These are phyloP conservation scores for Flabesymbios commensalis DNA, from an alignment of 2,888 invertebrate species.

Conservation along the genomic window DNA sequence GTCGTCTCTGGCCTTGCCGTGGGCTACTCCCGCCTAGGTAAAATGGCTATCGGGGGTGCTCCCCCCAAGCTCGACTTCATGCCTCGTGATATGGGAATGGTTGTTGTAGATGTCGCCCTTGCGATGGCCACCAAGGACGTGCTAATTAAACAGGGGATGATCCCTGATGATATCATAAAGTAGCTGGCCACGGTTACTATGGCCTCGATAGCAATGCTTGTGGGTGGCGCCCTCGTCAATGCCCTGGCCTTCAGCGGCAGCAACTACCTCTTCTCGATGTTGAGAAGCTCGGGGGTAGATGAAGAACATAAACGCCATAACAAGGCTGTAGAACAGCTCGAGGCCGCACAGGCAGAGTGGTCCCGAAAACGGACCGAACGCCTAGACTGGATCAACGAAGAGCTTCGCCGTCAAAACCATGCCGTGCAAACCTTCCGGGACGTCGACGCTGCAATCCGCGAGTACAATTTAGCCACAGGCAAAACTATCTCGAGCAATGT, in stretches of 20 bases:
- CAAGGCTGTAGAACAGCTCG: not conserved
- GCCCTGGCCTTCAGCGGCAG: not conserved
- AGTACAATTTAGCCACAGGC: too few species aligned
- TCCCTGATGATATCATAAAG: constrained; percentile 6
- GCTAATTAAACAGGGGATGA: constrained; percentile 12
- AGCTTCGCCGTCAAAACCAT: constrained; percentile 24
- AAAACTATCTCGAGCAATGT: too few species aligned
- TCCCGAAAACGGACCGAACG: constrained; percentile 24
- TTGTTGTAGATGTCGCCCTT: constrained; percentile 2
- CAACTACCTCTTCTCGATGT: not conserved
- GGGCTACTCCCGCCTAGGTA: constrained; percentile 7
- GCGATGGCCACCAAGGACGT: constrained; percentile 11
- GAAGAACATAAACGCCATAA: not conserved
- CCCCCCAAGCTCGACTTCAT: not conserved
- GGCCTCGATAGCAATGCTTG: constrained; percentile 4
- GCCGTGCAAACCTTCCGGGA: constrained; percentile 23
- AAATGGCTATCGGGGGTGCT: not conserved
- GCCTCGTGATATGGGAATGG: constrained; percentile 1
- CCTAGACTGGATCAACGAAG: constrained; percentile 26
- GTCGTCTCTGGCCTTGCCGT: constrained; percentile 1
- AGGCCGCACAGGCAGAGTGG: constrained; percentile 6
- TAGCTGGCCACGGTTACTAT: too few species aligned
- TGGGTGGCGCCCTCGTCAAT: not conserved
- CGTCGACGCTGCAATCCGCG: constrained; percentile 25
- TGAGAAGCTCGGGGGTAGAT: not conserved